Percentiles rank a stretch among this genome's conserved stretches.
These are phyloP conservation scores for Deladenus siricidicola DNA, from an alignment of 2,888 invertebrate genomes.

Conservation along the genomic window DNA sequence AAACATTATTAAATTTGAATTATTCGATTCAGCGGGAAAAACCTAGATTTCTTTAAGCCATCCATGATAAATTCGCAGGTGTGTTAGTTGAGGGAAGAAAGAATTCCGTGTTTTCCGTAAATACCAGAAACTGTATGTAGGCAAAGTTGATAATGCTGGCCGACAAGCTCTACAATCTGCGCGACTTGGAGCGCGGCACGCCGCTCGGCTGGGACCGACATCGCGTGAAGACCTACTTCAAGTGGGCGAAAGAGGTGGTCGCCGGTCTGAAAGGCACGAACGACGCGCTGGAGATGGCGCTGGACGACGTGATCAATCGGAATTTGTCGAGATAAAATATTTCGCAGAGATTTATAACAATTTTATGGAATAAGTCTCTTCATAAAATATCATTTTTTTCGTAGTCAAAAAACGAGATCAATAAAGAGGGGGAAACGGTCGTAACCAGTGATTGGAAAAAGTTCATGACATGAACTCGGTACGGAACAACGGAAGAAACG, in stretches of 20 bases:
- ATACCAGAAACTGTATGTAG: too few relatives aligned
- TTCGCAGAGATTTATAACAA: background rate
- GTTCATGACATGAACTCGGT: too few relatives aligned
- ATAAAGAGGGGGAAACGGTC: too few relatives aligned
- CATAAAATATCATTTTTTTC: too few relatives aligned
- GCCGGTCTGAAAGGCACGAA: constrained; percentile 44
- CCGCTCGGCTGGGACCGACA: constrained; percentile 46
- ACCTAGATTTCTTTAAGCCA: background rate
- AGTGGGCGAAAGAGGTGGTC: constrained; percentile 43
- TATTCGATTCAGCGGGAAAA: background rate
- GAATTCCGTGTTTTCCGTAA: background rate
- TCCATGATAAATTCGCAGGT: background rate
- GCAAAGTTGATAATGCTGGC: constrained; percentile 73
- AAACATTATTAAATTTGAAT: background rate
- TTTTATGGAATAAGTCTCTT: too few relatives aligned
- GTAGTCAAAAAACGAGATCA: too few relatives aligned
- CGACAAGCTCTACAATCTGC: constrained; percentile 73
- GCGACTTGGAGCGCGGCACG: constrained; percentile 62
- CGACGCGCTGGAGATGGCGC: constrained; percentile 35
- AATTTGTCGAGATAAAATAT: background rate
- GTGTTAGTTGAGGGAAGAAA: background rate
- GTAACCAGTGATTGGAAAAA: too few relatives aligned
- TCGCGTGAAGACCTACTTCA: constrained; percentile 45
- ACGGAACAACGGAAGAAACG: too few relatives aligned
- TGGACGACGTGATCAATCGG: constrained; percentile 47